These are phyloP conservation scores for Sthenelais limicola DNA, from an alignment of 2,888 invertebrate genomes.

Conservation along the genomic window DNA sequence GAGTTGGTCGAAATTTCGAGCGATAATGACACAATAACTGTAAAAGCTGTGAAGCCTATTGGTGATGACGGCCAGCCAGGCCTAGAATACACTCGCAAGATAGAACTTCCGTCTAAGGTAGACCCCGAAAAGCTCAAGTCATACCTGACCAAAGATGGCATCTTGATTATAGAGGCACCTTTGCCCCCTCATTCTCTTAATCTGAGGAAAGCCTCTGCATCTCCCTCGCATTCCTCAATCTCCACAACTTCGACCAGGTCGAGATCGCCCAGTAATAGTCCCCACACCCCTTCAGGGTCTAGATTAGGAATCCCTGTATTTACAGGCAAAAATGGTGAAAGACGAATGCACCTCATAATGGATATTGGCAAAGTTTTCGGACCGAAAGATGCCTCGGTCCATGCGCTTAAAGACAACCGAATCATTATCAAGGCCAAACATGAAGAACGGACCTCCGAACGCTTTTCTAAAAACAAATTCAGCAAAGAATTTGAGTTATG, in stretches of 20 bases:
- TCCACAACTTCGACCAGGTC: constrained; percentile 42
- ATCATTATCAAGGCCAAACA: constrained; percentile 55
- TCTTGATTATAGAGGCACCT: constrained; percentile 52
- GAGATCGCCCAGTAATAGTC: constrained; percentile 50
- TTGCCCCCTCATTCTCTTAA: constrained; percentile 50
- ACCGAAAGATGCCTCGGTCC: constrained; percentile 53
- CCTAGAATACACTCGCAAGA: constrained; percentile 49
- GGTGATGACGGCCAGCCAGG: constrained; percentile 40
- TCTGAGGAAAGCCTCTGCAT: constrained; percentile 47
- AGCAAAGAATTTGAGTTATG: constrained; percentile 52
- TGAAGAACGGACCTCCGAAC: constrained; percentile 53
- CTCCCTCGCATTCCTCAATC: constrained; percentile 49
- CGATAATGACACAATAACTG: constrained; percentile 51
- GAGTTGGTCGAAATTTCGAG: constrained; percentile 46
- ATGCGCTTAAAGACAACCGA: constrained; percentile 53
- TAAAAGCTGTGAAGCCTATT: constrained; percentile 47
- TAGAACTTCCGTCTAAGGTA: constrained; percentile 52
- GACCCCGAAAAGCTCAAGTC: constrained; percentile 49
- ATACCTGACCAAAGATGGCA: constrained; percentile 50
- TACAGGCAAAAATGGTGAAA: constrained; percentile 40
- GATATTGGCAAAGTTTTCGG: constrained; percentile 49
- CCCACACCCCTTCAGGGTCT: constrained; percentile 46
- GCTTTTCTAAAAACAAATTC: constrained; percentile 53
- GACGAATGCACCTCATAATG: constrained; percentile 44
- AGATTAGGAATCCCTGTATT: constrained; percentile 49